Conservation (phyloP, 2,888 invertebrate species). For the Himalopsyche japonica region DNA sequence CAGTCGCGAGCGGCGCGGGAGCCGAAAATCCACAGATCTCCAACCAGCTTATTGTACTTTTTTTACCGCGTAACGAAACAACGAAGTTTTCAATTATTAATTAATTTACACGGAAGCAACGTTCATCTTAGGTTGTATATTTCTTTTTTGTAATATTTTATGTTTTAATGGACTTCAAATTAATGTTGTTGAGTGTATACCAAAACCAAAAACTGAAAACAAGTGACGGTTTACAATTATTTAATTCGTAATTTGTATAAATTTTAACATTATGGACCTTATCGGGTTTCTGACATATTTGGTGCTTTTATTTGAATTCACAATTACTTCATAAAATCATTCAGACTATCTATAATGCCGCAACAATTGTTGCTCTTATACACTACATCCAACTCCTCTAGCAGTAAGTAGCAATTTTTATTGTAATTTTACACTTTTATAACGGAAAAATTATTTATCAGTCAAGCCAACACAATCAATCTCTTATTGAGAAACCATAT, state of each 20-base stretch:
- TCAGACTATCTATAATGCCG: no score
- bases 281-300: not conserved
- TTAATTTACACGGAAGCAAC: not conserved
- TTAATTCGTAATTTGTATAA: not conserved
- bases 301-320: not conserved
- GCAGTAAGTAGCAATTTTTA: no score
- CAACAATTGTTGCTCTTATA: no score
- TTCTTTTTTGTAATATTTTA: not conserved
- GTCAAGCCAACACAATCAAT: no score
- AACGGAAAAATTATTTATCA: no score
- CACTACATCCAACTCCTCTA: no score
- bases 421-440: no score
- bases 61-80: not conserved
- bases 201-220: not conserved
- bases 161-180: not conserved
- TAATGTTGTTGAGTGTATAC: not conserved
- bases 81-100: not conserved
- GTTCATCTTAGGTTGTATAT: not conserved
- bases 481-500: no score
- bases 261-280: not conserved
- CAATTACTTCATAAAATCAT: no score
- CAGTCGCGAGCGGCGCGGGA: not conserved
- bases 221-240: not conserved
- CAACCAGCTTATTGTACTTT: not conserved
- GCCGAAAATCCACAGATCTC: not conserved